phyloP scores from a whole-genome alignment of 2,888 invertebrate species.

The Melanophora roralis region DNA sequence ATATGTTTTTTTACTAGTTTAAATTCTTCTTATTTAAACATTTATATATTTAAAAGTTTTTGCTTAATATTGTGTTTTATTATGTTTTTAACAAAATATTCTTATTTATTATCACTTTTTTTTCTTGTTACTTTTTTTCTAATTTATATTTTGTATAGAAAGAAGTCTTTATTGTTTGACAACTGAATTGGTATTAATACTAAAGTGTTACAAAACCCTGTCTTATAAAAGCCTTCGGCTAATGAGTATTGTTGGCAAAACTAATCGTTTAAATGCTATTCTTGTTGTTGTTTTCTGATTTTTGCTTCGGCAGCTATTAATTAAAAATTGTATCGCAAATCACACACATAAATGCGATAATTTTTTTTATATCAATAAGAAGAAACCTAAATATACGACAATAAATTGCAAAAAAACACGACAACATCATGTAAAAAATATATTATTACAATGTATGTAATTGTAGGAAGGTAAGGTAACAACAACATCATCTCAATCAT shows the following conservation, averaged over 20 bases:
- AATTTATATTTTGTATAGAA: slow-evolving; percentile 21
- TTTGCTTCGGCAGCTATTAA: slow-evolving; percentile 35
- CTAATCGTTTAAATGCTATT: slow-evolving; percentile 34
- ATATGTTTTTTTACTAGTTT: too few species aligned
- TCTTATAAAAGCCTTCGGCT: slow-evolving; percentile 60
- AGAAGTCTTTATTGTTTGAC: slow-evolving; percentile 59
- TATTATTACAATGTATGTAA: slow-evolving; percentile 2
- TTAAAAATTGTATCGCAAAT: slow-evolving; percentile 14
- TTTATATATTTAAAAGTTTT: not conserved
- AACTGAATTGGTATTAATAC: slow-evolving; percentile 58
- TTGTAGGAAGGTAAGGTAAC: not conserved
- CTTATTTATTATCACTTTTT: slow-evolving; percentile 11
- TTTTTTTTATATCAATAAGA: slow-evolving; percentile 28
- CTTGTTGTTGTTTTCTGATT: not conserved
- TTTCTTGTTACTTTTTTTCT: not conserved
- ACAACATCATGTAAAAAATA: not conserved
- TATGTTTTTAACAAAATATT: slow-evolving; percentile 15
- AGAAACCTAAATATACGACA: slow-evolving; percentile 16
- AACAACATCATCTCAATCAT: slow-evolving; percentile 25
- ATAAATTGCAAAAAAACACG: not conserved
- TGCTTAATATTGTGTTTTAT: not conserved
- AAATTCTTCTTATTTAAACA: not conserved
- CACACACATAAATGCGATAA: slow-evolving; percentile 14
- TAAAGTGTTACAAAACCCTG: slow-evolving; percentile 56
- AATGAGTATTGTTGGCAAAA: slow-evolving; percentile 57